phyloP scores from a whole-genome alignment of 2,113 vertebrate genomes.

The Hypomesus transpacificus region DNA sequence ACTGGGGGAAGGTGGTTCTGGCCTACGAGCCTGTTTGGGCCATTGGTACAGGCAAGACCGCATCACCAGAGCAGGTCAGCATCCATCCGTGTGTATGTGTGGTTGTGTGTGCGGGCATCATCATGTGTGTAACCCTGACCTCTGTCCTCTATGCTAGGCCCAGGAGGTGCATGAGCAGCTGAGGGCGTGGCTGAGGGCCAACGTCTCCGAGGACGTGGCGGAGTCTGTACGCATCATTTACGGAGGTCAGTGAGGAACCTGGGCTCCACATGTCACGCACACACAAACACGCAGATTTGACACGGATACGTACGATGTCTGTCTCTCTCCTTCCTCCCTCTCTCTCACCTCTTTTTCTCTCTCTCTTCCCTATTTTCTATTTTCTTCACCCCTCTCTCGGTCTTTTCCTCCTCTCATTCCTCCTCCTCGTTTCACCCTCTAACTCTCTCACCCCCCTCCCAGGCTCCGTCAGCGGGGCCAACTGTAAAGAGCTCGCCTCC shows the following conservation, averaged over 20 bases:
- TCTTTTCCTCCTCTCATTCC: not conserved
- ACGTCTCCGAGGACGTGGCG: conserved; percentile 80
- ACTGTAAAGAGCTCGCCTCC: conserved; percentile 84
- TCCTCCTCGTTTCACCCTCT: not conserved
- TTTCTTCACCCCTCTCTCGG: not conserved
- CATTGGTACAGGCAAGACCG: conserved; percentile 91
- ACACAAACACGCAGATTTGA: not conserved
- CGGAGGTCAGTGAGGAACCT: conserved; percentile 74
- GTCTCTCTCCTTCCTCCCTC: not conserved
- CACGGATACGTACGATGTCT: not conserved
- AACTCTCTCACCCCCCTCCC: not conserved
- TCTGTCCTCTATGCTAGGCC: conserved; percentile 67
- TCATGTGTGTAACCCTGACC: not conserved
- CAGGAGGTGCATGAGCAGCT: conserved; percentile 92
- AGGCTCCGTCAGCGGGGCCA: conserved; percentile 88
- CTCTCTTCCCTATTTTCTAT: not conserved
- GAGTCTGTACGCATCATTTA: conserved; percentile 86
- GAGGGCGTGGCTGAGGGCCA: conserved; percentile 81
- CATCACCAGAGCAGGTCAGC: conserved; percentile 87
- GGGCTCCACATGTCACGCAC: not conserved
- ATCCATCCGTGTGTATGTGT: not conserved
- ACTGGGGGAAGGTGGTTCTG: conserved; percentile 89
- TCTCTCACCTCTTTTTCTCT: not conserved
- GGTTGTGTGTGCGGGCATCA: conserved; percentile 8
- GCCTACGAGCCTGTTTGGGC: conserved; percentile 95